Evolutionary conservation across 1,140 invertebrate species (phyloP).

Genomic region (Himalopsyche phryganea): DNA sequence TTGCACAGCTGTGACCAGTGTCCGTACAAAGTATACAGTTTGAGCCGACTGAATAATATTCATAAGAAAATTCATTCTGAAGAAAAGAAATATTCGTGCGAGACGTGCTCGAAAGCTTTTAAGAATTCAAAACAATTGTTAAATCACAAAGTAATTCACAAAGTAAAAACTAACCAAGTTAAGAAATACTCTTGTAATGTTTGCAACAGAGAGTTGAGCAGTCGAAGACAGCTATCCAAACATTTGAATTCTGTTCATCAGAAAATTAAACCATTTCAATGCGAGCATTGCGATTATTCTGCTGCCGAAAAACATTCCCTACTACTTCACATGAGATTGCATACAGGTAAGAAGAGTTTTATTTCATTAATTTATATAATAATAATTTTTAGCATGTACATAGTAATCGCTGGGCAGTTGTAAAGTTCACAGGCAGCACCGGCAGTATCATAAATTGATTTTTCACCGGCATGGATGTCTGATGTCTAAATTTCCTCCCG

Average conservation of each 20-base stretch:
- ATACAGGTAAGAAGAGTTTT: slow-evolving; percentile 55
- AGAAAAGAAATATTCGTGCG: slow-evolving; percentile 60
- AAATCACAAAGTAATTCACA: slow-evolving; percentile 61
- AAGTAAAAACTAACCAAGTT: slow-evolving; percentile 43
- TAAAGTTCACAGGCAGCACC: too few species aligned
- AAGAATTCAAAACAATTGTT: slow-evolving; percentile 72
- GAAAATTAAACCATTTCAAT: slow-evolving; percentile 67
- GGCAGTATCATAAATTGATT: too few species aligned
- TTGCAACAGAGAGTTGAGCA: slow-evolving; percentile 60
- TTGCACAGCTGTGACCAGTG: slow-evolving; percentile 65
- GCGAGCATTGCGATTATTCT: slow-evolving; percentile 67
- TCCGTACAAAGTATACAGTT: slow-evolving; percentile 62
- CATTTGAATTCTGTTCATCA: slow-evolving; percentile 66
- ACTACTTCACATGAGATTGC: slow-evolving; percentile 69
- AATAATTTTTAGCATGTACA: too few species aligned
- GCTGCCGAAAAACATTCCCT: slow-evolving; percentile 60
- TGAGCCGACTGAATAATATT: slow-evolving; percentile 60
- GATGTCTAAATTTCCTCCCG: too few species aligned
- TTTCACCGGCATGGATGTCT: too few species aligned
- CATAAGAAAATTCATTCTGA: slow-evolving; percentile 68
- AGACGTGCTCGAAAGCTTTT: slow-evolving; percentile 69
- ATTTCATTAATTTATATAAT: slow-evolving; percentile 25
- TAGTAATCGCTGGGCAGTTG: too few species aligned
- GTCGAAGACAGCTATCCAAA: slow-evolving; percentile 55
- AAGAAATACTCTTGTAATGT: slow-evolving; percentile 51